Evolutionary conservation across 2,113 vertebrate species (phyloP).

Genomic region (Galemys pyrenaicus): DNA sequence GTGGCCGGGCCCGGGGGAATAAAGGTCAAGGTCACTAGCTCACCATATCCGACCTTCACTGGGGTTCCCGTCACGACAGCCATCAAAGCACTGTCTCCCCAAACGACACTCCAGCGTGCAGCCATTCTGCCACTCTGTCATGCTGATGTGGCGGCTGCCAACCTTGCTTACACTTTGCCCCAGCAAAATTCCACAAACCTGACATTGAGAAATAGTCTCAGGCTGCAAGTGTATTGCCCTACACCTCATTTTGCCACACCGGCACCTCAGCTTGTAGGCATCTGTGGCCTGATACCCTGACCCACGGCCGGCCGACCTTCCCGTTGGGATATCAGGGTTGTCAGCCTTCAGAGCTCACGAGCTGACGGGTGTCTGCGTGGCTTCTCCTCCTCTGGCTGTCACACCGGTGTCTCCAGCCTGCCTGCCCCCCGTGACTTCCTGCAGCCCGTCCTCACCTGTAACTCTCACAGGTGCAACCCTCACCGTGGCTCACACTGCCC

Average conservation of each 20-base stretch:
- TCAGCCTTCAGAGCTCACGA: background rate
- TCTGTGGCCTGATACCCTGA: background rate
- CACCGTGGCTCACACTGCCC: rapidly evolving
- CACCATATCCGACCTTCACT: background rate
- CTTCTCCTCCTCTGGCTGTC: background rate
- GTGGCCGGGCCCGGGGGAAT: background rate
- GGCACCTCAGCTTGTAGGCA: background rate
- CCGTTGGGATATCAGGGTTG: background rate
- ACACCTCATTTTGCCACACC: background rate
- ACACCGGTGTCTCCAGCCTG: background rate
- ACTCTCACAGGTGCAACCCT: background rate
- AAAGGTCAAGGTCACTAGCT: conserved; percentile 9
- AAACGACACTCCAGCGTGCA: background rate
- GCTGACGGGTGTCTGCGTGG: background rate
- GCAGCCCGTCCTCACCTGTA: background rate
- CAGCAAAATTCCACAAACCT: background rate
- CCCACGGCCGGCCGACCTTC: background rate
- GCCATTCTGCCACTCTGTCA: conserved; percentile 47
- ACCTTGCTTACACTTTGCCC: background rate
- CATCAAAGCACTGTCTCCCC: background rate
- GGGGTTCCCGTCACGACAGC: background rate
- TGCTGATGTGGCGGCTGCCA: background rate
- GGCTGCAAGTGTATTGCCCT: rapidly evolving
- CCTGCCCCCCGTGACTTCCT: rapidly evolving
- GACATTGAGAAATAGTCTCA: background rate